phyloP scores from a whole-genome alignment of 2,113 vertebrate species.

The Cyprinus carpio region DNA sequence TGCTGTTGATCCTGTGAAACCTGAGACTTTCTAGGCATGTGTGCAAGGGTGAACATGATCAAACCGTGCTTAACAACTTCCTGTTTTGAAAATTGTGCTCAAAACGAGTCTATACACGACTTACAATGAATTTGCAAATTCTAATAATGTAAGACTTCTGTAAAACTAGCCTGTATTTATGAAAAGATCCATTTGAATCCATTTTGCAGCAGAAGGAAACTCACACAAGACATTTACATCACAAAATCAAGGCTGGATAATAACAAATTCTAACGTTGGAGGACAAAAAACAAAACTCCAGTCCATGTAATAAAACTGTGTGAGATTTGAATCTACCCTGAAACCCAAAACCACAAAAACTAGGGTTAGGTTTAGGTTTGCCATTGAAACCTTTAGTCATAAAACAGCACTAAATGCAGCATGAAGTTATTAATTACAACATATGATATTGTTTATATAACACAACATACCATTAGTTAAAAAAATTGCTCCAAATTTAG shows the following conservation, averaged over 20 bases:
- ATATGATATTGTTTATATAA: constrained; percentile 1
- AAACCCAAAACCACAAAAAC: constrained; percentile 35
- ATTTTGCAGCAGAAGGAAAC: not conserved
- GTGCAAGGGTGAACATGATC: constrained; percentile 24
- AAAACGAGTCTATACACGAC: not conserved
- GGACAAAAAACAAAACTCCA: not conserved
- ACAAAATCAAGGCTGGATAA: not conserved
- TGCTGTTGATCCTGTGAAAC: constrained; percentile 49
- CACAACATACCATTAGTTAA: not conserved
- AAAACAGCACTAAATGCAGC: constrained; percentile 34
- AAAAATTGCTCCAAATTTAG: not conserved
- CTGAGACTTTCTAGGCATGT: constrained; percentile 35
- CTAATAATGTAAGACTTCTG: not conserved
- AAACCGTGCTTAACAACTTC: not conserved
- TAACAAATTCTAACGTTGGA: not conserved
- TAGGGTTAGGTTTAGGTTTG: constrained; percentile 44
- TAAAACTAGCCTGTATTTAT: not conserved
- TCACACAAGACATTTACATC: not conserved
- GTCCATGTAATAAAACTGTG: constrained; percentile 9
- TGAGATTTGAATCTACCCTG: constrained; percentile 30
- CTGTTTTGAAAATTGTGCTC: constrained; percentile 2
- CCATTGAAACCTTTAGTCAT: not conserved
- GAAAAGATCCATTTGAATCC: not conserved
- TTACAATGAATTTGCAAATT: not conserved
- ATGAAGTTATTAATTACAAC: constrained; percentile 12